phyloP scores from a whole-genome alignment of 2,888 invertebrate genomes.

The Malthinus seriepunctatus region DNA sequence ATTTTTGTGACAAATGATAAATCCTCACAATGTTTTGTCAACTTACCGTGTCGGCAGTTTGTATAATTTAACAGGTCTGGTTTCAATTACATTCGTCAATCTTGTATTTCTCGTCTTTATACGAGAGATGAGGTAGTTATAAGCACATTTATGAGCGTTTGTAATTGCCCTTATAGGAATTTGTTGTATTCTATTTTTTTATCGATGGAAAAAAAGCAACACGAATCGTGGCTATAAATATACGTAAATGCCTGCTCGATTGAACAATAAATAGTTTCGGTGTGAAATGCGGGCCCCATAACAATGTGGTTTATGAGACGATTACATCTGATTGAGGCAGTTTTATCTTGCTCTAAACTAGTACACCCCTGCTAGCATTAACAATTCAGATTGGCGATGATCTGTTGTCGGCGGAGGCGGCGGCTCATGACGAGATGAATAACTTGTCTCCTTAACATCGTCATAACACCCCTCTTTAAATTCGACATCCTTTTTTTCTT shows the following conservation, averaged over 20 bases:
- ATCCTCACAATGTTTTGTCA: constrained; percentile 49
- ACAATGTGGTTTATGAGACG: constrained; percentile 35
- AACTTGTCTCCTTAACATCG: constrained; percentile 47
- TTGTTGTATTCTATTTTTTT: constrained; percentile 19
- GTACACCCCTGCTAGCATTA: constrained; percentile 47
- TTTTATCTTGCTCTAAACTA: constrained; percentile 27
- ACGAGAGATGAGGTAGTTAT: neutral
- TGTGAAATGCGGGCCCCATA: constrained; percentile 41
- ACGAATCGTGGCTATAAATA: constrained; percentile 37
- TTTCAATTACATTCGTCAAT: constrained; percentile 39
- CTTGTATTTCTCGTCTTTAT: constrained; percentile 11
- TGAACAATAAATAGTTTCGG: constrained; percentile 42
- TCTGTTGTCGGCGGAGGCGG: constrained; percentile 37
- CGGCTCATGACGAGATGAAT: constrained; percentile 43
- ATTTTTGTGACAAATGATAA: constrained; percentile 52
- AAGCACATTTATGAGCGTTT: constrained; percentile 6
- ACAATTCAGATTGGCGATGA: constrained; percentile 53
- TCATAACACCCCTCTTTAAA: constrained; percentile 48
- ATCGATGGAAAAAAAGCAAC: constrained; percentile 10
- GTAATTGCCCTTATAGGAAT: constrained; percentile 7
- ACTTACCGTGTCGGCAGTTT: constrained; percentile 42
- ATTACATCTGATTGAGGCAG: constrained; percentile 42
- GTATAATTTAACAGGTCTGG: constrained; percentile 48
- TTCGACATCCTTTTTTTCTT: constrained; percentile 49
- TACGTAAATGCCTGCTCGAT: constrained; percentile 44